Evolutionary conservation across 2,888 invertebrate species (phyloP).

Genomic region (Plebejus melissa): DNA sequence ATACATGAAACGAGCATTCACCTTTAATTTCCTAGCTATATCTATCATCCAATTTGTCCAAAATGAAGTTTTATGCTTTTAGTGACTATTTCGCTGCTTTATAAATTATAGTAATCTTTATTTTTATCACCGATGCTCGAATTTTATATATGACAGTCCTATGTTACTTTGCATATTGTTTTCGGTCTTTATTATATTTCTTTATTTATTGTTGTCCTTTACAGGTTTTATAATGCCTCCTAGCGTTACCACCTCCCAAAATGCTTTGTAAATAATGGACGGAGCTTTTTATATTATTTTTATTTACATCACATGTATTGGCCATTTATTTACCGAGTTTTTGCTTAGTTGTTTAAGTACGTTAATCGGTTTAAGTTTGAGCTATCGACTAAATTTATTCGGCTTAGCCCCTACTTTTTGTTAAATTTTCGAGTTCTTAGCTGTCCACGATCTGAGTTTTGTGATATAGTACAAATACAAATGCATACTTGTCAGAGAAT

Average conservation of each 20-base stretch:
- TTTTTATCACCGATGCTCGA: conserved; percentile 5
- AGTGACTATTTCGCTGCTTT: not conserved
- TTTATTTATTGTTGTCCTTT: conserved; percentile 29
- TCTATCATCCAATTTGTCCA: not conserved
- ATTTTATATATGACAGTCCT: conserved; percentile 11
- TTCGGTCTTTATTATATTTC: conserved; percentile 17
- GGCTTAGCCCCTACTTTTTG: conserved; percentile 51
- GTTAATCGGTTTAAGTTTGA: conserved; percentile 54
- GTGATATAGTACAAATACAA: conserved; percentile 75
- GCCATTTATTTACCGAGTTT: conserved; percentile 45
- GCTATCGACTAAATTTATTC: conserved; percentile 48
- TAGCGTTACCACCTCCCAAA: conserved; percentile 57
- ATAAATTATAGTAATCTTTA: not conserved
- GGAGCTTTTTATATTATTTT: conserved; percentile 52
- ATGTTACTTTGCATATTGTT: conserved; percentile 24
- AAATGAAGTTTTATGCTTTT: not conserved
- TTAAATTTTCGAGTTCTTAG: conserved; percentile 31
- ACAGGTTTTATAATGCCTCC: conserved; percentile 39
- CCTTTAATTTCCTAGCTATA: not conserved
- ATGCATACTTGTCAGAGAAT: conserved; percentile 51
- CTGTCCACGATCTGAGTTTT: conserved; percentile 44
- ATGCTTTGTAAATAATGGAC: conserved; percentile 61
- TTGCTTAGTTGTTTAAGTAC: conserved; percentile 52
- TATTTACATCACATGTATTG: conserved; percentile 54
- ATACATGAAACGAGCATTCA: not conserved